Base-by-base conservation (phyloP, 2,113 vertebrate genomes). In the Centrocercus urophasianus region DNA sequence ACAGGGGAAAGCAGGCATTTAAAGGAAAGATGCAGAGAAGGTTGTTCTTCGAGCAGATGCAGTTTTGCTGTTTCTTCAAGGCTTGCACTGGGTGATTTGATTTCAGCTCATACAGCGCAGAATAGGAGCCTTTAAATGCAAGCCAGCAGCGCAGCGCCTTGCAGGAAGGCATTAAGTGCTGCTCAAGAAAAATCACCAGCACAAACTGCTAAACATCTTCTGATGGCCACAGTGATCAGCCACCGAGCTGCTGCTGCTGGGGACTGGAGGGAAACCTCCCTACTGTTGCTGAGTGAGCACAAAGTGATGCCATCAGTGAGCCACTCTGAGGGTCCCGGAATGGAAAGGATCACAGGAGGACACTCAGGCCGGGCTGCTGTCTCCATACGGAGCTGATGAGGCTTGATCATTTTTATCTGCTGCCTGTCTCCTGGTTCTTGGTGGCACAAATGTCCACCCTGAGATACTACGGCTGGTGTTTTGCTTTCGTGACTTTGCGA, bases 1-100 rank as follows among this genome's bases (percentile, higher is more conserved):
- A 96, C 94, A 95, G 96, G 65, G 66, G 93, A 93, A 95, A 96
- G 96, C 45, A 38, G 47, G 80, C 95, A 12, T 71, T 91, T 86
- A 43, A 87, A 17, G 34, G 89, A 69, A 85, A 86, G 80, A 92
- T 27, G 30, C 48, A 38, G 87, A 63, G 86, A 79, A 81, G 89
- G 64, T 66, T 74, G 73, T 42, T 86, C 93, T 77, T 48, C 24
- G 71, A 96, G 87, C 90, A 95, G 86, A 94, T 69, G 84, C 66
- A 83, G 74, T 16, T 70, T 56, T 65, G 70, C 75, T 2, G 2
- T 8, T 86, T 36, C 88, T 95, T 56, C 86, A 86, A 42, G 86
- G 74, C 63, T 48, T 76, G 78, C 45, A 10, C 4, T 28, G 20
- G 16, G 60, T 89, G 70, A 50, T 34, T 42, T 75, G 5, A 67